phyloP scores from a whole-genome alignment of 2,797 vertebrate genomes.

The Rhabdomys pumilio region DNA sequence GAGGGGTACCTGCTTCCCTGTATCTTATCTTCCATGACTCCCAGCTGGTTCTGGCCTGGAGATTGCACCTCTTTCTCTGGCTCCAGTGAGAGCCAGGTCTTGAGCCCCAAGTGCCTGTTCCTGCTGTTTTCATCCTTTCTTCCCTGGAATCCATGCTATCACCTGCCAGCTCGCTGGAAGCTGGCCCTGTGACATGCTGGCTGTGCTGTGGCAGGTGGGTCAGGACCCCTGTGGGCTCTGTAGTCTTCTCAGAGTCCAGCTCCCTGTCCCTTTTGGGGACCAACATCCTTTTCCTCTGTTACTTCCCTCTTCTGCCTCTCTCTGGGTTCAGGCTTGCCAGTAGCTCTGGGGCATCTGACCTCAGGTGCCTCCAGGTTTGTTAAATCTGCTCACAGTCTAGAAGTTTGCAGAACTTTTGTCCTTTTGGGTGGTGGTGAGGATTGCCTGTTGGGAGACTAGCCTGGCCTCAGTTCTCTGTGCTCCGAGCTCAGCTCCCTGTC shows the following conservation, averaged over 20 bases:
- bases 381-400: constrained; percentile 1
- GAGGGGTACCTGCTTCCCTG: background rate
- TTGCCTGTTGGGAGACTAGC: background rate
- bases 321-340: background rate
- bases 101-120: constrained; percentile 75
- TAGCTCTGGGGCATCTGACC: background rate
- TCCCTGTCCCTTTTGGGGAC: no score
- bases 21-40: background rate
- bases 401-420: background rate
- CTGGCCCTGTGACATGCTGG: background rate
- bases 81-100: background rate
- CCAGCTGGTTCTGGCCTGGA: background rate
- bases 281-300: background rate
- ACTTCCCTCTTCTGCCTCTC: background rate
- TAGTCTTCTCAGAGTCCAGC: background rate
- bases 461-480: background rate
- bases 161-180: background rate
- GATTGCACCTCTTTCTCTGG: constrained; percentile 23
- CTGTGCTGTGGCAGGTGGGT: background rate
- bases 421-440: background rate
- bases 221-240: background rate
- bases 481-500: background rate
- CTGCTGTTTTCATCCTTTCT: background rate
- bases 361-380: background rate
- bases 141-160: background rate